Evolutionary conservation across 2,888 invertebrate genomes (phyloP).

Genomic region (Pandemis heparana): DNA sequence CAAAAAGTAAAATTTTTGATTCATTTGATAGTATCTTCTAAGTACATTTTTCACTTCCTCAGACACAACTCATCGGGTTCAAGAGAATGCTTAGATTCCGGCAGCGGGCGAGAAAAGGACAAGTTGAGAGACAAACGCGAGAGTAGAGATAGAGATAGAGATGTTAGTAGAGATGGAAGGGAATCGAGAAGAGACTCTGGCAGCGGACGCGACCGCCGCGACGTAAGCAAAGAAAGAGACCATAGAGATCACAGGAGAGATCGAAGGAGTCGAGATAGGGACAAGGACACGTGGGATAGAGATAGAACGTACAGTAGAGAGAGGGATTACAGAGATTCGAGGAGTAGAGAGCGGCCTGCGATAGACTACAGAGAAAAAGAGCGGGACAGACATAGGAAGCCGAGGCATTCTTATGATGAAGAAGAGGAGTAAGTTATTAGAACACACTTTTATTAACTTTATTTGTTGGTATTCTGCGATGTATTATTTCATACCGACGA

Average conservation of each 20-base stretch:
- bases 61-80: conserved; percentile 82
- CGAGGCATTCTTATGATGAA: conserved; percentile 88
- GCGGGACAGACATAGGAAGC: conserved; percentile 84
- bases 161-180: conserved; percentile 69
- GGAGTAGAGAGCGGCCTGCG: conserved; percentile 80
- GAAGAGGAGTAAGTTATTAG: conserved; percentile 88
- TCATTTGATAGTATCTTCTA: neutral
- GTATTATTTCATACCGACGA: too few species aligned
- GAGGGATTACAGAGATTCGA: conserved; percentile 72
- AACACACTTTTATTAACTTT: neutral
- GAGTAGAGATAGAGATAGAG: conserved; percentile 69
- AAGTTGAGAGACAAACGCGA: conserved; percentile 76
- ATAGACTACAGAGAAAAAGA: conserved; percentile 81
- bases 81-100: conserved; percentile 79
- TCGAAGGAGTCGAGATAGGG: conserved; percentile 72
- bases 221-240: conserved; percentile 67
- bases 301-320: conserved; percentile 80
- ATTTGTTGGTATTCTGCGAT: neutral
- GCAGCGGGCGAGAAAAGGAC: conserved; percentile 81
- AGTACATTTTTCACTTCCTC: conserved; percentile 27
- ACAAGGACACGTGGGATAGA: conserved; percentile 73
- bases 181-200: conserved; percentile 75
- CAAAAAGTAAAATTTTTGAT: too few species aligned
- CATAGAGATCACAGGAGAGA: conserved; percentile 66
- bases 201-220: conserved; percentile 76